phyloP scores from a whole-genome alignment of 2,888 invertebrate species.

The Patella pellucida region DNA sequence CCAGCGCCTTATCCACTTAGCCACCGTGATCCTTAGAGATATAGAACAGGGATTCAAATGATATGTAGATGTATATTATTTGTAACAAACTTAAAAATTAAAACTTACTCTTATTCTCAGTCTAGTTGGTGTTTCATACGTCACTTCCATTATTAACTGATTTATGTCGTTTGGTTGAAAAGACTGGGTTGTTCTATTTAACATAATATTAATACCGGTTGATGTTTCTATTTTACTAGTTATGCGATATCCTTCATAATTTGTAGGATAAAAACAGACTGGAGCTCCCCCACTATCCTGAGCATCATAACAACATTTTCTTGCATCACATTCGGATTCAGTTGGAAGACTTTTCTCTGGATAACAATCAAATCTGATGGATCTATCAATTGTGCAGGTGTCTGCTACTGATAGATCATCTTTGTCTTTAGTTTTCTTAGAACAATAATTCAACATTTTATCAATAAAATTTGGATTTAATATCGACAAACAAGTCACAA shows the following conservation, averaged over 20 bases:
- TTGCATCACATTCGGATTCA: slow-evolving; percentile 32
- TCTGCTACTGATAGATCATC: too few species aligned
- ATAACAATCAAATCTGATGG: slow-evolving; percentile 50
- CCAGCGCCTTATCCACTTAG: too few species aligned
- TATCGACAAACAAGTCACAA: too few species aligned
- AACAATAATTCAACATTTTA: too few species aligned
- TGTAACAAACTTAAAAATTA: too few species aligned
- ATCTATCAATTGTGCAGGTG: too few species aligned
- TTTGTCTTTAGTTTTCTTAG: too few species aligned
- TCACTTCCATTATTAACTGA: slow-evolving; percentile 44
- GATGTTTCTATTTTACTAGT: slow-evolving; percentile 26
- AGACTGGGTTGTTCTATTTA: slow-evolving; percentile 37
- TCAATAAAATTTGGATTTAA: too few species aligned
- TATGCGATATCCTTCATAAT: slow-evolving; percentile 43
- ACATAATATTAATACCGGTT: slow-evolving; percentile 32
- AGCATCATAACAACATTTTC: slow-evolving; percentile 48
- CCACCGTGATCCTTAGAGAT: too few species aligned
- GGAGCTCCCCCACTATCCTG: slow-evolving; percentile 40
- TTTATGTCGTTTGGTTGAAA: slow-evolving; percentile 44
- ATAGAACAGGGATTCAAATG: too few species aligned
- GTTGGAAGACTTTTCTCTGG: slow-evolving; percentile 39
- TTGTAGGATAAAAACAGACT: slow-evolving; percentile 47
- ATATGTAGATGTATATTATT: too few species aligned
- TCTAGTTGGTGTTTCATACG: slow-evolving; percentile 43
- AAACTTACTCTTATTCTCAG: slow-evolving; percentile 49